A percentile compares a stretch with the other conserved stretches of the same genome.
These are phyloP conservation scores for Cryptotermes secundus DNA, from an alignment of 1,140 invertebrate species.

Conservation along the genomic window DNA sequence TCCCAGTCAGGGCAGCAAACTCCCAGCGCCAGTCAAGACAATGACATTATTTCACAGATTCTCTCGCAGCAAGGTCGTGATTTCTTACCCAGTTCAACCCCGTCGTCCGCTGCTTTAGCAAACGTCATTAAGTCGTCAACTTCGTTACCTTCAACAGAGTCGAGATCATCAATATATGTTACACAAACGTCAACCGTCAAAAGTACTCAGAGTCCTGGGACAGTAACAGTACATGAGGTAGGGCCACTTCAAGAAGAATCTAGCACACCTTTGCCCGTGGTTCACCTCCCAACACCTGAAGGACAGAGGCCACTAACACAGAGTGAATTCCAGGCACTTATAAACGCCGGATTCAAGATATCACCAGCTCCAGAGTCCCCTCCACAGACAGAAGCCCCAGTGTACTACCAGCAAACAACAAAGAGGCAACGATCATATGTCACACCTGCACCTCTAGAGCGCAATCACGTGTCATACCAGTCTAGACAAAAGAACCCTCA, in stretches of 20 bases:
- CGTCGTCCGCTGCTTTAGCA: background rate
- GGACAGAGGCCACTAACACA: slow-evolving; percentile 34
- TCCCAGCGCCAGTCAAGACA: background rate
- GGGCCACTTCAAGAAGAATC: background rate
- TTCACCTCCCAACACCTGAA: slow-evolving; percentile 31
- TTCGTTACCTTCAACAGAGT: background rate
- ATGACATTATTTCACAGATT: slow-evolving; percentile 8
- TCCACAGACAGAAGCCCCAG: background rate
- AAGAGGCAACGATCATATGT: slow-evolving; percentile 31
- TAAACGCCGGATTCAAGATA: slow-evolving; percentile 33
- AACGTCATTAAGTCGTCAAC: background rate
- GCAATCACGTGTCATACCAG: background rate
- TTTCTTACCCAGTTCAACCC: background rate
- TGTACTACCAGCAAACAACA: slow-evolving; percentile 6
- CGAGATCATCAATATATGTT: slow-evolving; percentile 29
- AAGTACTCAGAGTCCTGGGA: background rate
- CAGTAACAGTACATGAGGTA: slow-evolving; percentile 1
- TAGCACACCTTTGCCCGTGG: slow-evolving; percentile 31
- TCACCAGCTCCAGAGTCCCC: slow-evolving; percentile 19
- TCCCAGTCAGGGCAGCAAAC: background rate
- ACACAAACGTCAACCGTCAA: background rate
- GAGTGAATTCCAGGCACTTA: slow-evolving; percentile 33
- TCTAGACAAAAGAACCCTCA: background rate
- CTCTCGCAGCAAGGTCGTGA: background rate
- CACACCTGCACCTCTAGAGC: background rate